phyloP scores from a whole-genome alignment of 2,113 vertebrate species.

The Pedetes capensis region DNA sequence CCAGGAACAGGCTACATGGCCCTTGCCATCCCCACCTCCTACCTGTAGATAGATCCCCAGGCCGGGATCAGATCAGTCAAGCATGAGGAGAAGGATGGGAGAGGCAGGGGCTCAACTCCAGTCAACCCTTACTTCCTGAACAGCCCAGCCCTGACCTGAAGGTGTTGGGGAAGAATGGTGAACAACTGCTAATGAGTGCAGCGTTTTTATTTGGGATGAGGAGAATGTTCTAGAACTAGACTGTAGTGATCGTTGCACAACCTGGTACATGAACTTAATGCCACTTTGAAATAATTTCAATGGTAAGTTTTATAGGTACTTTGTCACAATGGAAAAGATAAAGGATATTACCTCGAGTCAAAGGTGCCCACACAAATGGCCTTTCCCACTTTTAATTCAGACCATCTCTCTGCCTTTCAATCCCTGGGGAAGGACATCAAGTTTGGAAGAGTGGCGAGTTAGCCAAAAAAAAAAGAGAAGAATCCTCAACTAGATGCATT shows the following conservation, averaged over 20 bases:
- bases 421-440: too few relatives aligned
- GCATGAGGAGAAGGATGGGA: too few relatives aligned
- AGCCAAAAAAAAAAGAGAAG: too few relatives aligned
- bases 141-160: not conserved
- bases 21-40: not conserved
- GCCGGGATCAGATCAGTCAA: not conserved
- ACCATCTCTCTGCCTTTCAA: not conserved
- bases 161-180: not conserved
- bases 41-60: not conserved
- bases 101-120: rapidly evolving
- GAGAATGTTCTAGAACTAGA: not conserved
- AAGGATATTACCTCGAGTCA: not conserved
- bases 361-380: rapidly evolving
- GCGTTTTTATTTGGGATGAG: not conserved
- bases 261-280: not conserved
- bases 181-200: not conserved
- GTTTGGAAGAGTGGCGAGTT: too few relatives aligned
- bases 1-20: not conserved
- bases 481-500: too few relatives aligned
- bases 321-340: not conserved
- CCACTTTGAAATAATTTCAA: not conserved
- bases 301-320: not conserved
- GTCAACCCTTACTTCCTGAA: not conserved
- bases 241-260: not conserved
- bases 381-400: not conserved